Evolutionary conservation across 2,797 vertebrate genomes (phyloP).

Genomic region (Sylvilagus floridanus): DNA sequence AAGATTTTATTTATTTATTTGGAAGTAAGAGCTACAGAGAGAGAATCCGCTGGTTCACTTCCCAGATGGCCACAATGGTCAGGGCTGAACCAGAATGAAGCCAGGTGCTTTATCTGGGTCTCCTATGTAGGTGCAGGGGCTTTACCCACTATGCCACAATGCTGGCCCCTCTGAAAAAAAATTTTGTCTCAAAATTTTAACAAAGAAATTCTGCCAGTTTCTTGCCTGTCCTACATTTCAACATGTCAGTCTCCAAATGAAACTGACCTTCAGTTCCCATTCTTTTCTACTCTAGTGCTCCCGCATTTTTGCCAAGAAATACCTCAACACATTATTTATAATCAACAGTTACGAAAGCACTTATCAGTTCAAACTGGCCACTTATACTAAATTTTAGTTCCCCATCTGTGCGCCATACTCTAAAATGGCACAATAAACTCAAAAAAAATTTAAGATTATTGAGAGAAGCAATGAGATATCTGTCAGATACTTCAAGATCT

Average conservation of each 20-base stretch:
- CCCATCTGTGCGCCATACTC: not conserved
- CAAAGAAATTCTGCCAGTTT: conserved; percentile 37
- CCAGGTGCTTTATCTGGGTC: no score
- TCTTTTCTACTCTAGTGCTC: conserved; percentile 17
- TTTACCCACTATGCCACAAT: no score
- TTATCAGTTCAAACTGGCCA: not conserved
- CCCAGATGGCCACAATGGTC: no score
- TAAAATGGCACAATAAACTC: not conserved
- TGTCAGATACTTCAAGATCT: not conserved
- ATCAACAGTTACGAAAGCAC: conserved; percentile 3
- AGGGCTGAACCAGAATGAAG: no score
- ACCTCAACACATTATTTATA: not conserved
- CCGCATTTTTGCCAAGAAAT: not conserved
- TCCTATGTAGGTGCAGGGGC: no score
- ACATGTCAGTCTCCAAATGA: not conserved
- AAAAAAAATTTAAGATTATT: not conserved
- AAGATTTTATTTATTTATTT: no score
- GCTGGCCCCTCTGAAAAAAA: not conserved
- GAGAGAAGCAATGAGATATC: not conserved
- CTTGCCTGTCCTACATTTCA: not conserved
- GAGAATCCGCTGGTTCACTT: no score
- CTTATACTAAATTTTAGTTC: conserved; percentile 8
- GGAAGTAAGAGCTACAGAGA: no score
- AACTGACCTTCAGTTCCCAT: not conserved
- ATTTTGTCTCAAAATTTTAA: not conserved